phyloP scores from a whole-genome alignment of 2,113 vertebrate species.

The Pedetes capensis region DNA sequence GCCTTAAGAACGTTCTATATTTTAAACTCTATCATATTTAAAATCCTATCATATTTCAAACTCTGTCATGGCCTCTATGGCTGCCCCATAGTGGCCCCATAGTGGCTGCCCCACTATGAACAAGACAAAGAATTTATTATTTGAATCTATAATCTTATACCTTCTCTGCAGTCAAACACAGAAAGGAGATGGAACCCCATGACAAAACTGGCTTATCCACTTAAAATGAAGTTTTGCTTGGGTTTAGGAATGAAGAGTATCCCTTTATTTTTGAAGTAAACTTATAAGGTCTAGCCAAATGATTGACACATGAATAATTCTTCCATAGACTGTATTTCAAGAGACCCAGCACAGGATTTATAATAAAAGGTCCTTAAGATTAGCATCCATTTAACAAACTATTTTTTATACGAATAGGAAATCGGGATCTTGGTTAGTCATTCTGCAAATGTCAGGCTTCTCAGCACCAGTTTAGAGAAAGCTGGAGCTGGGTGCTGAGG shows the following conservation, averaged over 20 bases:
- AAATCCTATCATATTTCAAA: not conserved
- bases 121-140: slow-evolving; percentile 13
- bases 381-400: slow-evolving; percentile 26
- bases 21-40: slow-evolving; percentile 48
- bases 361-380: slow-evolving; percentile 38
- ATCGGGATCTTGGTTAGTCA: slow-evolving; percentile 40
- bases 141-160: not conserved
- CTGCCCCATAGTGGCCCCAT: too few relatives aligned
- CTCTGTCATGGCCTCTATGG: not conserved
- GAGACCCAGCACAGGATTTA: slow-evolving; percentile 32
- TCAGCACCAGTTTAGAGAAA: not conserved
- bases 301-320: slow-evolving; percentile 67
- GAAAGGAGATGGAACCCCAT: not conserved
- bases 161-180: not conserved
- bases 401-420: slow-evolving; percentile 27
- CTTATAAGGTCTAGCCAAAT: slow-evolving; percentile 64
- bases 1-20: not conserved
- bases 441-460: slow-evolving; percentile 45
- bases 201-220: not conserved
- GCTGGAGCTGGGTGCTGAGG: not conserved
- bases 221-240: slow-evolving; percentile 42
- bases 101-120: not conserved
- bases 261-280: slow-evolving; percentile 53
- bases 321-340: slow-evolving; percentile 60
- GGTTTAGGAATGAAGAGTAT: slow-evolving; percentile 25